These are phyloP conservation scores for Lateolabrax maculatus DNA, from an alignment of 2,797 vertebrate genomes.

Conservation along the genomic window DNA sequence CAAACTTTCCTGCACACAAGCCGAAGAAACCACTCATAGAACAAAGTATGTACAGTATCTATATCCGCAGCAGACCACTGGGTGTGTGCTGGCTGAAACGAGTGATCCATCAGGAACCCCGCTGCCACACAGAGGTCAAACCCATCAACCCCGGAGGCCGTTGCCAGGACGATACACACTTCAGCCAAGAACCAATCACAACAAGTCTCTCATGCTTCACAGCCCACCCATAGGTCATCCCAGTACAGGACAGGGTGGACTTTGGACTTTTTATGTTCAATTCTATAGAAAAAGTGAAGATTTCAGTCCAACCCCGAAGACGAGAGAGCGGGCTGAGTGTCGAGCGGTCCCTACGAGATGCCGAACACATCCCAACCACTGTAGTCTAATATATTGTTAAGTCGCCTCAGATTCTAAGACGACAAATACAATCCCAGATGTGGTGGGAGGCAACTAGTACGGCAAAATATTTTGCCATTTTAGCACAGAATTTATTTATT, in stretches of 20 bases:
- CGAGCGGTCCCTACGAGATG: background rate
- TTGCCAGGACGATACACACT: conserved; percentile 70
- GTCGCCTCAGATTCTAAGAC: background rate
- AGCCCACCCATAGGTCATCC: conserved; percentile 55
- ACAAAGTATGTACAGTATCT: conserved; percentile 39
- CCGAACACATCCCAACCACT: background rate
- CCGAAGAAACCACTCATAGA: conserved; percentile 38
- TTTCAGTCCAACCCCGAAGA: conserved; percentile 22
- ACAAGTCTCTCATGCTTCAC: conserved; percentile 50
- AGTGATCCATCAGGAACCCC: conserved; percentile 79
- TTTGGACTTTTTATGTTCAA: background rate
- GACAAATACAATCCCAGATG: background rate
- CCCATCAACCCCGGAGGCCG: conserved; percentile 78
- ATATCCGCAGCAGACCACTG: conserved; percentile 49
- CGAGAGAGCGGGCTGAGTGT: background rate
- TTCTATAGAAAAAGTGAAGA: conserved; percentile 11
- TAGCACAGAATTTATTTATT: too few relatives aligned
- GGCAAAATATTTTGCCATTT: background rate
- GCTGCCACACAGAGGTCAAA: conserved; percentile 79
- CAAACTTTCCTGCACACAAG: conserved; percentile 19
- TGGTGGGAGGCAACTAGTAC: background rate
- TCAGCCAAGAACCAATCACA: conserved; percentile 75
- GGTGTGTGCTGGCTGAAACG: conserved; percentile 58
- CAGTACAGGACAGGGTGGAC: conserved; percentile 30
- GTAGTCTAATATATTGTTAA: background rate